Conservation (phyloP, 2,888 invertebrate species). For the Poecilobothrus nobilitatus region DNA sequence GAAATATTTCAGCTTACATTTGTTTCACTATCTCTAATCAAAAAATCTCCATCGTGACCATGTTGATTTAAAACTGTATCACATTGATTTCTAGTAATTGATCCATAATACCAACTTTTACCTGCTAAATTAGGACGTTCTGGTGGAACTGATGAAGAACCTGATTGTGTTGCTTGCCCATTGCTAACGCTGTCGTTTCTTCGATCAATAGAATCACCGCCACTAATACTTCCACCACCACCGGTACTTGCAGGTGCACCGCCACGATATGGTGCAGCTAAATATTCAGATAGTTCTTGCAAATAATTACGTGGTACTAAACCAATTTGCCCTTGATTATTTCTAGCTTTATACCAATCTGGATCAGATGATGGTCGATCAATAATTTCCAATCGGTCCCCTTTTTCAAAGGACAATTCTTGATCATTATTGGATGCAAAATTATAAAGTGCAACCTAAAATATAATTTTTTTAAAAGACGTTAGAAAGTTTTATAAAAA, state of each 20-base stretch:
- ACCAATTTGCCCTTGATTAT: conserved; percentile 84
- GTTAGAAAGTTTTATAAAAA: background rate
- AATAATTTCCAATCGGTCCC: conserved; percentile 90
- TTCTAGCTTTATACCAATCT: conserved; percentile 94
- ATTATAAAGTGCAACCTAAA: conserved; percentile 77
- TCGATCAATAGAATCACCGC: conserved; percentile 48
- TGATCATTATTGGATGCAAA: conserved; percentile 91
- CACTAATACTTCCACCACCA: conserved; percentile 41
- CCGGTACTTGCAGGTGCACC: conserved; percentile 45
- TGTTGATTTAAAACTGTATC: conserved; percentile 90
- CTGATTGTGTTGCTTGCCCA: conserved; percentile 30
- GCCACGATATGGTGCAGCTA: conserved; percentile 70
- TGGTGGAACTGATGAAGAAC: conserved; percentile 35
- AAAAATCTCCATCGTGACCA: conserved; percentile 96
- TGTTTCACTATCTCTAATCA: conserved; percentile 97
- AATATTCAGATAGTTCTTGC: conserved; percentile 83
- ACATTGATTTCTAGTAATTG: conserved; percentile 91
- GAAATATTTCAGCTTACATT: conserved; percentile 64
- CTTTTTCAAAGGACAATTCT: conserved; percentile 93
- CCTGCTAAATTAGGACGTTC: conserved; percentile 65
- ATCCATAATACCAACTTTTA: conserved; percentile 96
- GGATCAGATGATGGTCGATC: conserved; percentile 96
- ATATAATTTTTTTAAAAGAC: conserved; percentile 10
- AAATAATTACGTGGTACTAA: conserved; percentile 93
- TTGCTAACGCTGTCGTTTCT: conserved; percentile 40